These are phyloP conservation scores for Caradrina kadenii DNA, from an alignment of 2,888 invertebrate genomes.

Conservation along the genomic window DNA sequence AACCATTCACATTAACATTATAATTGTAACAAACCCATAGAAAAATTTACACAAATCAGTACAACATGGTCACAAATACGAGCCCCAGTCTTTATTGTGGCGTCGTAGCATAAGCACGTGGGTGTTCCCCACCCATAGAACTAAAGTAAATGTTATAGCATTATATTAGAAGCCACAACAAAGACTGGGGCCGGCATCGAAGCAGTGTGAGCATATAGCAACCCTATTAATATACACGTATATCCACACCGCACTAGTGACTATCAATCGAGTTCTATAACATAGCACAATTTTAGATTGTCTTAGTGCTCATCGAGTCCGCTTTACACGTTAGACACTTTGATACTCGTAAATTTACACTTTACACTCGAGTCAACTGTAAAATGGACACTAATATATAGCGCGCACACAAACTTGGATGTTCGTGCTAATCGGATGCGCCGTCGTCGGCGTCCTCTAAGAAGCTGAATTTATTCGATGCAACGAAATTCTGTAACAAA, in stretches of 20 bases:
- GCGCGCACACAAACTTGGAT: slow-evolving; percentile 69
- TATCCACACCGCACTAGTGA: slow-evolving; percentile 83
- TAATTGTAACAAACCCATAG: slow-evolving; percentile 87
- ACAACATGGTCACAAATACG: slow-evolving; percentile 80
- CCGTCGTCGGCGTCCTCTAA: slow-evolving; percentile 92
- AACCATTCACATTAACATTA: slow-evolving; percentile 76
- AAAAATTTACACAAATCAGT: slow-evolving; percentile 89
- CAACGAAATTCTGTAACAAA: slow-evolving; percentile 92
- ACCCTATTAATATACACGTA: slow-evolving; percentile 79
- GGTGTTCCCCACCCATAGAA: slow-evolving; percentile 27
- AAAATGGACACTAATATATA: slow-evolving; percentile 78
- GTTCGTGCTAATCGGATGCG: slow-evolving; percentile 82
- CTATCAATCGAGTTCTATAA: slow-evolving; percentile 81
- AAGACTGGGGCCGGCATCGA: slow-evolving; percentile 86
- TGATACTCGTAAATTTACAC: slow-evolving; percentile 87
- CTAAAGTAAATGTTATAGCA: slow-evolving; percentile 41
- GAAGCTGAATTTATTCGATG: slow-evolving; percentile 94
- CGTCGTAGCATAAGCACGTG: slow-evolving; percentile 58
- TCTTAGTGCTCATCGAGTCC: slow-evolving; percentile 78
- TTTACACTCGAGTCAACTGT: slow-evolving; percentile 86
- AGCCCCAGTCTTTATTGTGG: slow-evolving; percentile 84
- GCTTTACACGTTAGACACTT: slow-evolving; percentile 79
- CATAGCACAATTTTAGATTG: slow-evolving; percentile 83
- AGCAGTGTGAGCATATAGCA: slow-evolving; percentile 82
- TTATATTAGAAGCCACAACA: slow-evolving; percentile 63